Evolutionary conservation across 1,140 invertebrate species (phyloP).

Genomic region (Drosophila watanabei): DNA sequence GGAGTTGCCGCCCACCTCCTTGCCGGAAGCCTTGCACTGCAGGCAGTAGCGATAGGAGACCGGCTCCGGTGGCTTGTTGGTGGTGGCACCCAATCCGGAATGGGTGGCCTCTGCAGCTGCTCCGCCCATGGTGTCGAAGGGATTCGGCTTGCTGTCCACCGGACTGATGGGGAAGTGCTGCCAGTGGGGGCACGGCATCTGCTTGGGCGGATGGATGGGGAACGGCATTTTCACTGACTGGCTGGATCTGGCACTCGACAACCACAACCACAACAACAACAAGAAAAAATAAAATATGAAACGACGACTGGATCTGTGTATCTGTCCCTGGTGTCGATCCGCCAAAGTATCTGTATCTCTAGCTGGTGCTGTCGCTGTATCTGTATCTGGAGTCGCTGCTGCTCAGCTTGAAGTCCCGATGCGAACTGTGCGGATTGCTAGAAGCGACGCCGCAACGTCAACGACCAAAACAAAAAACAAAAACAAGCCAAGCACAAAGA

Average conservation of each 20-base stretch:
- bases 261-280: background rate
- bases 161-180: conserved; percentile 81
- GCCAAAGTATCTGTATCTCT: conserved; percentile 16
- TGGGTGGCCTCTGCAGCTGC: conserved; percentile 26
- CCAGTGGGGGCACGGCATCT: conserved; percentile 84
- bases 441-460: conserved; percentile 66
- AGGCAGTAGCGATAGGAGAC: conserved; percentile 70
- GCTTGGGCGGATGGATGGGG: conserved; percentile 78
- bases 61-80: conserved; percentile 71
- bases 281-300: background rate
- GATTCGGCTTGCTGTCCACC: conserved; percentile 62
- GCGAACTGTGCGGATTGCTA: conserved; percentile 66
- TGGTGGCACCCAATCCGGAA: background rate
- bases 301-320: background rate
- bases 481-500: conserved; percentile 34
- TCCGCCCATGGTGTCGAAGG: conserved; percentile 59
- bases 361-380: conserved; percentile 9
- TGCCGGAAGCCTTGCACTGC: conserved; percentile 63
- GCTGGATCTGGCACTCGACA: background rate
- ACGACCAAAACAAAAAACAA: conserved; percentile 72
- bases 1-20: conserved; percentile 25
- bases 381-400: conserved; percentile 34
- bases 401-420: conserved; percentile 59
- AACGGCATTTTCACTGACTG: conserved; percentile 66
- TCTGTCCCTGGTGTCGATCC: conserved; percentile 10